Percentiles rank a stretch among this genome's conserved stretches.
These are phyloP conservation scores for Rachycentron canadum DNA, from an alignment of 2,797 vertebrate species.

Conservation along the genomic window DNA sequence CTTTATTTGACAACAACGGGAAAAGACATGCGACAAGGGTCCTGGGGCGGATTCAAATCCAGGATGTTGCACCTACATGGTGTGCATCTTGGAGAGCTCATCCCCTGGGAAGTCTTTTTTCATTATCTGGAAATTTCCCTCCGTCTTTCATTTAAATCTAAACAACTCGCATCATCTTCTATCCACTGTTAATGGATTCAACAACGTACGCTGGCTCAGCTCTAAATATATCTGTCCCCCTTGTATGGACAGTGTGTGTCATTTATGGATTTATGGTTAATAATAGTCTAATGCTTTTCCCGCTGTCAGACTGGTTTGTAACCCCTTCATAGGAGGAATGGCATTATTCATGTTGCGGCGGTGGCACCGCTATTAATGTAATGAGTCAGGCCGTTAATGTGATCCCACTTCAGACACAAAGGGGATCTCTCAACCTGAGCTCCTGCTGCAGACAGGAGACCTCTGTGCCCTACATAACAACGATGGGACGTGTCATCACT, in stretches of 20 bases:
- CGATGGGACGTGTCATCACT: slow-evolving; percentile 76
- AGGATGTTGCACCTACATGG: not conserved
- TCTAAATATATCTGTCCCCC: slow-evolving; percentile 37
- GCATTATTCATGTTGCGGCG: slow-evolving; percentile 69
- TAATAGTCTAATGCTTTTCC: slow-evolving; percentile 62
- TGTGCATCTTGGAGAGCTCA: not conserved
- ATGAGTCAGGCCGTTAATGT: slow-evolving; percentile 80
- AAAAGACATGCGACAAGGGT: slow-evolving; percentile 12
- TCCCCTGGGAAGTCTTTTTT: slow-evolving; percentile 19
- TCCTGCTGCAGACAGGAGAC: slow-evolving; percentile 71
- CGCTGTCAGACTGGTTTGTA: slow-evolving; percentile 60
- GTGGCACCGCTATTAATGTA: slow-evolving; percentile 76
- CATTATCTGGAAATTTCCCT: slow-evolving; percentile 9
- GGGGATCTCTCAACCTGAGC: slow-evolving; percentile 75
- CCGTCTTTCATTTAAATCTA: slow-evolving; percentile 24
- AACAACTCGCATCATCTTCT: slow-evolving; percentile 31
- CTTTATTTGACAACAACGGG: slow-evolving; percentile 59
- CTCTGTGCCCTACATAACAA: slow-evolving; percentile 76
- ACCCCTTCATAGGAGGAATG: slow-evolving; percentile 56
- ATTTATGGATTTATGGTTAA: slow-evolving; percentile 74
- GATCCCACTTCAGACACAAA: slow-evolving; percentile 76
- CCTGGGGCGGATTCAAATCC: slow-evolving; percentile 28
- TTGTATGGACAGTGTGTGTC: slow-evolving; percentile 48
- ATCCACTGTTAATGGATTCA: slow-evolving; percentile 47
- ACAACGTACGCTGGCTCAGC: slow-evolving; percentile 10